A percentile compares a stretch with the other conserved stretches of the same genome.
These are phyloP conservation scores for Osmerus eperlanus DNA, from an alignment of 2,113 vertebrate species.

Conservation along the genomic window DNA sequence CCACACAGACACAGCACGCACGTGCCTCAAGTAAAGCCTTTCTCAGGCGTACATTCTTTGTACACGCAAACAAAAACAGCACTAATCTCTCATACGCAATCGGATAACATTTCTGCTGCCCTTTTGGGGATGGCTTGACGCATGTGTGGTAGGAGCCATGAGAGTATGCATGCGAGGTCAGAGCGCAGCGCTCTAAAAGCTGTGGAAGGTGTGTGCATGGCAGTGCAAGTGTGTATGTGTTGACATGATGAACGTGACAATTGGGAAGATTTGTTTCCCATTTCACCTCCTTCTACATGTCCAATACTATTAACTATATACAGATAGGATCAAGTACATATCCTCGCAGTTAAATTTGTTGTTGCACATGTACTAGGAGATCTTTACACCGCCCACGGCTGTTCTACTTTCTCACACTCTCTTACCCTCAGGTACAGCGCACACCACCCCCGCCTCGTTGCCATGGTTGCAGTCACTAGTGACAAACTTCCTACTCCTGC, in stretches of 20 bases:
- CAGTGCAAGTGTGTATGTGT: background rate
- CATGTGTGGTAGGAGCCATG: background rate
- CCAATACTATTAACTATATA: no score
- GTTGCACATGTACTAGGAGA: background rate
- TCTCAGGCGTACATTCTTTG: no score
- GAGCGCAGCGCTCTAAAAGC: background rate
- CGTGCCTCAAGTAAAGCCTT: no score
- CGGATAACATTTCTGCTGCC: background rate
- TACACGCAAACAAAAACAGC: slow-evolving; percentile 1
- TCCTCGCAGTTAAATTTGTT: no score
- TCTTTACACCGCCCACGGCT: background rate
- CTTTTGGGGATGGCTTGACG: background rate
- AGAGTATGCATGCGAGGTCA: background rate
- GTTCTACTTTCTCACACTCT: background rate
- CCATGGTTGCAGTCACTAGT: slow-evolving; percentile 72
- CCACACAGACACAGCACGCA: background rate
- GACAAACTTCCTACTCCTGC: slow-evolving; percentile 67
- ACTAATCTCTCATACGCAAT: background rate
- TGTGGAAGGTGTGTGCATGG: background rate
- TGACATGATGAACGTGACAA: no score
- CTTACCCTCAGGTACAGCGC: slow-evolving; percentile 79
- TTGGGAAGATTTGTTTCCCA: no score
- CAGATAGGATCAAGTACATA: no score
- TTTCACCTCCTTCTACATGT: no score
- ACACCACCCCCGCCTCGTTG: slow-evolving; percentile 70